Evolutionary conservation across 1,140 invertebrate species (phyloP).

Genomic region (Nilaparvata lugens): DNA sequence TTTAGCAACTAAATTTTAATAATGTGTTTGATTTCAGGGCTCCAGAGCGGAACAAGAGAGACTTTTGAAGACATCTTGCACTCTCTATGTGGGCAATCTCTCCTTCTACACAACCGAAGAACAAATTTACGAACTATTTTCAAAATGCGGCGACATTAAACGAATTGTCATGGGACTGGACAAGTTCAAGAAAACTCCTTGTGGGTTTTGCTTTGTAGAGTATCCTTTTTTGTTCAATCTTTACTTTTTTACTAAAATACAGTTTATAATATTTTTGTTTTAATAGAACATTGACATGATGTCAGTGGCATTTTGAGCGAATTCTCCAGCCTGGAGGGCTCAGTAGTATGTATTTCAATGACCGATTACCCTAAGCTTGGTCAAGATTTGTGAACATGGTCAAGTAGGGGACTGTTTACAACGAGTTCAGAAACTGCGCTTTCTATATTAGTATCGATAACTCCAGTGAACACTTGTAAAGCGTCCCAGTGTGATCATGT

Average conservation of each 20-base stretch:
- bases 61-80: constrained; percentile 60
- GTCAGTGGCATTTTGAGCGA: too few species aligned
- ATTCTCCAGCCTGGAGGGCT: too few species aligned
- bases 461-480: too few species aligned
- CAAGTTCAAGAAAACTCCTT: constrained; percentile 96
- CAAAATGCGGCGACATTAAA: constrained; percentile 91
- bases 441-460: too few species aligned
- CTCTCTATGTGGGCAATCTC: constrained; percentile 95
- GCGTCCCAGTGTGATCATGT: too few species aligned
- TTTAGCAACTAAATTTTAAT: too few species aligned
- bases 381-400: too few species aligned
- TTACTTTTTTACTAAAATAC: not conserved
- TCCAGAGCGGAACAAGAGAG: constrained; percentile 86
- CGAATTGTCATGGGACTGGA: constrained; percentile 97
- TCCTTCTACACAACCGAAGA: constrained; percentile 99
- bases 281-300: too few species aligned
- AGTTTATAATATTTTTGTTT: not conserved
- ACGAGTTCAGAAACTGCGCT: too few species aligned
- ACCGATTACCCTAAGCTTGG: too few species aligned
- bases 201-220: constrained; percentile 99
- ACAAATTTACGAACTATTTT: constrained; percentile 97
- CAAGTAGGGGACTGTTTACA: too few species aligned
- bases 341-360: too few species aligned
- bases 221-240: constrained; percentile 39
- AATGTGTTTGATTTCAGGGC: constrained; percentile 65